These are phyloP conservation scores for Crotalus viridis DNA, from an alignment of 2,113 vertebrate genomes.

Conservation along the genomic window DNA sequence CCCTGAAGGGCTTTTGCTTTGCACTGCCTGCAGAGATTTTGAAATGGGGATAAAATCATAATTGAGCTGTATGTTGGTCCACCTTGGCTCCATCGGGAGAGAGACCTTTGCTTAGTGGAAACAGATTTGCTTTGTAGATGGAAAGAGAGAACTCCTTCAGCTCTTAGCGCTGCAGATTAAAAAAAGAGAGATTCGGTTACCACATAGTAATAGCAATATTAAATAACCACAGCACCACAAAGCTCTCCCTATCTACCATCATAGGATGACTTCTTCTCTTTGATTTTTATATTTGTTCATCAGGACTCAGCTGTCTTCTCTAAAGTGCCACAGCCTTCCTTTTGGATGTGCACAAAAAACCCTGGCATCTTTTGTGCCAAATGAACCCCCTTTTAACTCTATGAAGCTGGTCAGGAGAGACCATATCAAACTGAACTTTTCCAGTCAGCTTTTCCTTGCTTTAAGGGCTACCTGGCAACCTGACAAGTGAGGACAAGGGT, in stretches of 20 bases:
- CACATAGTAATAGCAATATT: background rate
- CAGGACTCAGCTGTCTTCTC: background rate
- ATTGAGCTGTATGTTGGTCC: background rate
- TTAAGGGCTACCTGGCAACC: conserved; percentile 38
- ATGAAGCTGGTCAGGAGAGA: conserved; percentile 53
- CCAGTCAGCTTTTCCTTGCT: conserved; percentile 50
- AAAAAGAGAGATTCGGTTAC: background rate
- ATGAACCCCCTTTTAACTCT: conserved; percentile 14
- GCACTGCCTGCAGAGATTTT: background rate
- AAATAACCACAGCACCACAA: conserved; percentile 14
- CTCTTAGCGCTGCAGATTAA: background rate
- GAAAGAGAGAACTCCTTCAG: too few species aligned
- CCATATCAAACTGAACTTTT: conserved; percentile 65
- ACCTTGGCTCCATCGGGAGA: background rate
- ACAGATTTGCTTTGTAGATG: background rate
- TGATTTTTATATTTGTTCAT: background rate
- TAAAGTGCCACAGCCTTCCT: conserved; percentile 40
- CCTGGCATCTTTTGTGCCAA: conserved; percentile 4
- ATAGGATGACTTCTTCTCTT: background rate
- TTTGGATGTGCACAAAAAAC: conserved; percentile 30
- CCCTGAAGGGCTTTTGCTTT: background rate
- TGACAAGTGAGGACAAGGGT: conserved; percentile 51
- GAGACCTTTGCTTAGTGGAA: background rate
- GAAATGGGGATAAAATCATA: background rate
- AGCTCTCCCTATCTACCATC: background rate